Evolutionary conservation across 2,888 invertebrate genomes (phyloP), one percentile per base, ranked within the genome.

Genomic region (Trichogramma evanescens): DNA sequence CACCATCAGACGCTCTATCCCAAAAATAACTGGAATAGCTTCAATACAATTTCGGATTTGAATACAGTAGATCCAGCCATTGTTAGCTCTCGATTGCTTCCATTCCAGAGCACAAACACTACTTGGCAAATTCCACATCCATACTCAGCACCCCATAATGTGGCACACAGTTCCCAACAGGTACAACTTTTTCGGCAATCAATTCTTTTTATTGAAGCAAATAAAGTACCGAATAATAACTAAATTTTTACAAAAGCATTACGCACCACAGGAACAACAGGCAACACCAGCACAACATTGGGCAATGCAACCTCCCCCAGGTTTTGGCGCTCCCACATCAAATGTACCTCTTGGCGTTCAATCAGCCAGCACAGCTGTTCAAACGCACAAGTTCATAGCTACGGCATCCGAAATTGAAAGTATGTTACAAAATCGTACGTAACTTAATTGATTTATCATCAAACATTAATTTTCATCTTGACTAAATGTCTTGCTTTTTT

Each of bases 41-140:
- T 76, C 51, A 77, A 74, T 67, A 74, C 79, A 65, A 86, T 84
- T 79, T 82, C 87, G 69, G 93, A 93, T 80, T 93, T 93, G 93
- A 91, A 93, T 70, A 86, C 91, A 68, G 86, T 95, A 83, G 95
- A 96, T 82, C 94, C 95, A 62, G 95, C 95, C 68, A 95, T 95
- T 70, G 86, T 93, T 77, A 87, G 88, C 65, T 89, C 86, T 66
- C 85, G 86, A 68, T 82, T 76, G 69, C 79, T 75, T 68, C 72
- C 76, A 71, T 77, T 77, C 72, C 77, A 76, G 70, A 65, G 52
- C 58, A 71, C 74, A 62, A 72, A 72, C 59, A 74, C 68, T 67
- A 76, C 77, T 66, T 77, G 77, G 77, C 77, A 77, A 66, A 76
- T 77, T 65, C 71, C 76, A 59, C 75, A 76, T 59, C 71, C 72